phyloP scores from a whole-genome alignment of 2,113 vertebrate genomes.

The Riparia riparia region DNA sequence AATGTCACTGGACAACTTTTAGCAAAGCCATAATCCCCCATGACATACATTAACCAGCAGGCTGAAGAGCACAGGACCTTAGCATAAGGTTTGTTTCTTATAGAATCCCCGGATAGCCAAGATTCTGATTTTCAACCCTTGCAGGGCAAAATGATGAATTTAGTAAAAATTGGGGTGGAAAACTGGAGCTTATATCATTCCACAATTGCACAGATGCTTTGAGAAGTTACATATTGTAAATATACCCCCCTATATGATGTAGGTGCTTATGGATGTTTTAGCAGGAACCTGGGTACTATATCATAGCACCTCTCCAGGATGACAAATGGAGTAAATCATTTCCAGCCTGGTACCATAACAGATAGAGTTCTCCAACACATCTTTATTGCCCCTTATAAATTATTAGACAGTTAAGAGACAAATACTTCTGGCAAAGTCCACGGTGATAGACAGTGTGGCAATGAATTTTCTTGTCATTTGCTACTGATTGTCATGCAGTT shows the following conservation, averaged over 20 bases:
- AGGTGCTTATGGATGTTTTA: neutral
- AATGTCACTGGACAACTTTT: neutral
- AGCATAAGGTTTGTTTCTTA: neutral
- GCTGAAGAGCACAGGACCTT: neutral
- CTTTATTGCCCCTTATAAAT: neutral
- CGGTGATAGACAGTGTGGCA: neutral
- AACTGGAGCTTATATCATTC: neutral
- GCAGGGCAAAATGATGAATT: neutral
- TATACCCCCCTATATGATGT: neutral
- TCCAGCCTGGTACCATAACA: neutral
- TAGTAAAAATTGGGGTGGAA: neutral
- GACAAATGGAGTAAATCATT: neutral
- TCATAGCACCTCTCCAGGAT: neutral
- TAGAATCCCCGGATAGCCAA: accelerated
- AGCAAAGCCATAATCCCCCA: neutral
- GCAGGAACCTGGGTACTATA: neutral
- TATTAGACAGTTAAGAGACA: neutral
- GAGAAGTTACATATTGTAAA: neutral
- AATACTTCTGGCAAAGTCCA: neutral
- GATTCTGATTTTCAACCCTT: neutral
- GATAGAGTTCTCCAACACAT: neutral
- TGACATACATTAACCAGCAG: neutral
- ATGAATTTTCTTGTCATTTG: neutral
- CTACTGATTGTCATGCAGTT: neutral
- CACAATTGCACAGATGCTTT: neutral